Conservation (phyloP, 2,797 vertebrate species). For the Naso thynnoides region DNA sequence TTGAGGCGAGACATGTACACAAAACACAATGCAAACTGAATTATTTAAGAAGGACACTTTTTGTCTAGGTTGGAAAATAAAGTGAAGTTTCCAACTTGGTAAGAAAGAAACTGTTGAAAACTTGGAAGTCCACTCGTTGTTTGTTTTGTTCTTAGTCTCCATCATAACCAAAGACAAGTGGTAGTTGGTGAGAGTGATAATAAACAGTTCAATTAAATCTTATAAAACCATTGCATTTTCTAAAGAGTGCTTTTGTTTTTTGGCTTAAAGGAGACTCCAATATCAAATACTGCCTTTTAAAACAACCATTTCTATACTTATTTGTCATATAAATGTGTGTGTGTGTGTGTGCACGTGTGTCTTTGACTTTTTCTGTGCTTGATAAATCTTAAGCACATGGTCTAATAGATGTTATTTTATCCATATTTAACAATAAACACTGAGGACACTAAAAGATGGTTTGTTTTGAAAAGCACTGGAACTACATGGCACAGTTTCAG, state of each 20-base stretch:
- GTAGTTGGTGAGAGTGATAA: neutral
- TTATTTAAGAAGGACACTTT: constrained; percentile 39
- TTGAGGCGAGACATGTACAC: constrained; percentile 25
- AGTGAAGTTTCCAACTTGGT: constrained; percentile 4
- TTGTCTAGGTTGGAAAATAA: constrained; percentile 28
- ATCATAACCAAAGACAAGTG: neutral
- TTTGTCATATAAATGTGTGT: neutral
- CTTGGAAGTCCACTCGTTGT: neutral
- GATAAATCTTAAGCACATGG: neutral
- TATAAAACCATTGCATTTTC: neutral
- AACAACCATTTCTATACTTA: neutral
- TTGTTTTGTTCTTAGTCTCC: neutral
- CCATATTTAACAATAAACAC: neutral
- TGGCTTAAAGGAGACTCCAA: neutral
- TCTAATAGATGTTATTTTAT: neutral
- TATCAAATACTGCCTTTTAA: neutral
- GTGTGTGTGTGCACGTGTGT: neutral
- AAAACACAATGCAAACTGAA: constrained; percentile 49
- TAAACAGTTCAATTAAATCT: neutral
- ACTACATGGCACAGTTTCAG: neutral
- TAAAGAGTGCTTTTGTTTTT: neutral
- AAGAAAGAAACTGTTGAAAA: constrained; percentile 7
- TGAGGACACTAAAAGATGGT: neutral
- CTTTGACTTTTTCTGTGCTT: neutral
- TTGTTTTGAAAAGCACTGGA: neutral